Conservation (phyloP, 1,140 invertebrate genomes). For the Drosophila jambulina region DNA sequence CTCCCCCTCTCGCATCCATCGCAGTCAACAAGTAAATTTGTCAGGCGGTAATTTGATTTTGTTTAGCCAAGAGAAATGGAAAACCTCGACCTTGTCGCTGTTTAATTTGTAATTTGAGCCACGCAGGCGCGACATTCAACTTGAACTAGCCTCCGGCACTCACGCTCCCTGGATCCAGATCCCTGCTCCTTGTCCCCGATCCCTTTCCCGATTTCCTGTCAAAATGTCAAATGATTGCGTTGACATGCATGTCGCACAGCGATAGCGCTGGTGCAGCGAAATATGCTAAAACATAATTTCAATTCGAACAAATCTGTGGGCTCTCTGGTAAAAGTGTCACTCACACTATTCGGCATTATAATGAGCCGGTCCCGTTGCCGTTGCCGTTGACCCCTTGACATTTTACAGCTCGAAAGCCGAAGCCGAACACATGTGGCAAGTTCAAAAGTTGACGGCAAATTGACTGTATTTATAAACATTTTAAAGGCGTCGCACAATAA, state of each 20-base stretch:
- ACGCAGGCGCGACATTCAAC: slow-evolving; percentile 52
- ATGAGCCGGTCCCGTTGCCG: slow-evolving; percentile 44
- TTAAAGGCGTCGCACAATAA: slow-evolving; percentile 60
- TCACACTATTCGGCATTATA: slow-evolving; percentile 46
- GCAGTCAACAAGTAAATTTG: slow-evolving; percentile 51
- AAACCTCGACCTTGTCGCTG: slow-evolving; percentile 22
- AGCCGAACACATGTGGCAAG: slow-evolving; percentile 76
- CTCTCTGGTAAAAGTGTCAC: slow-evolving; percentile 55
- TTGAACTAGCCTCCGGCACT: slow-evolving; percentile 46
- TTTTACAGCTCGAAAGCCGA: slow-evolving; percentile 60
- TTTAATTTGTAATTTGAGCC: slow-evolving; percentile 64
- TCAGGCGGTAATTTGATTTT: slow-evolving; percentile 53
- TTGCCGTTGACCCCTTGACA: slow-evolving; percentile 68
- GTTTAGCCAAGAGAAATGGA: slow-evolving; percentile 35
- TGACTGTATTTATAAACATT: slow-evolving; percentile 84
- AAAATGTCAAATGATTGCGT: slow-evolving; percentile 82
- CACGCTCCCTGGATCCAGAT: slow-evolving; percentile 7
- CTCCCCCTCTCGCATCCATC: not conserved
- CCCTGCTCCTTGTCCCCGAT: not conserved
- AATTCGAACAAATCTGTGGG: slow-evolving; percentile 46
- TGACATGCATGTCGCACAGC: slow-evolving; percentile 61
- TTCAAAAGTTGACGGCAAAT: slow-evolving; percentile 83
- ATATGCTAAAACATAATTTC: slow-evolving; percentile 50
- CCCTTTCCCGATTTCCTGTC: slow-evolving; percentile 49
- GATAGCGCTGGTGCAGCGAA: slow-evolving; percentile 36